Evolutionary conservation across 2,797 vertebrate genomes (phyloP), one percentile per base, ranked within the genome.

Genomic region (Hapalemur alaotrensis): DNA sequence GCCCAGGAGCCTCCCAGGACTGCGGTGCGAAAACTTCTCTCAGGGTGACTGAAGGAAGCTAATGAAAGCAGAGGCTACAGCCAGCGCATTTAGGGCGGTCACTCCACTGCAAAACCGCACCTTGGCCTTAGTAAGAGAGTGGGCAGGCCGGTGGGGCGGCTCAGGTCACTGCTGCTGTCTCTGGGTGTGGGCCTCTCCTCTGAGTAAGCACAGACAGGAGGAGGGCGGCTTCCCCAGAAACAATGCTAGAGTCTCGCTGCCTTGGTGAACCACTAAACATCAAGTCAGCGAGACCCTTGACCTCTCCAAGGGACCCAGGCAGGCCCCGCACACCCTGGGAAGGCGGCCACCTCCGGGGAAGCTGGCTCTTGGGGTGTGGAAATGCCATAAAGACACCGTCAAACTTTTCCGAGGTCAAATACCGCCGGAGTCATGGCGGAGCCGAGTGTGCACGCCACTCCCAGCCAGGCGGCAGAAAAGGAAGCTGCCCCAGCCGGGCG

Each of bases 321-420:
- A 93, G 92, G 89, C 83, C 67, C 93, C n/a, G 41, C 70, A 87
- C 75, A 25, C 75, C 87, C 95, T 20, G 69, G 88, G 69, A 50
- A 73, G 38, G 84, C 90, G 4, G 76, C 90, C 92, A n/a, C 83
- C 87, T 59, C 63, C 28, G 5, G 11, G 52, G 72, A 14, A 23
- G n/a, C 89, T 2, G 43, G 63, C 61, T 61, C 57, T 81, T 15
- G 20, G 70, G 84, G 38, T 46, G 91, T 35, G 72, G 43, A 90
- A 76, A 83, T 28, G 87, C 76, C 96, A 73, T 23, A 18, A 83
- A 90, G 95, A 35, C 69, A 86, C 72, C 46, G n/a, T 23, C 81
- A 96, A 97, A 97, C 95, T 97, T 97, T 97, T 91, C 72, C 48
- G 95, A 95, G 95, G 91, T 79, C 96, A 50, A 43, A 61, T 4